phyloP scores from a whole-genome alignment of 2,113 vertebrate species.

The Butastur rufipennis region DNA sequence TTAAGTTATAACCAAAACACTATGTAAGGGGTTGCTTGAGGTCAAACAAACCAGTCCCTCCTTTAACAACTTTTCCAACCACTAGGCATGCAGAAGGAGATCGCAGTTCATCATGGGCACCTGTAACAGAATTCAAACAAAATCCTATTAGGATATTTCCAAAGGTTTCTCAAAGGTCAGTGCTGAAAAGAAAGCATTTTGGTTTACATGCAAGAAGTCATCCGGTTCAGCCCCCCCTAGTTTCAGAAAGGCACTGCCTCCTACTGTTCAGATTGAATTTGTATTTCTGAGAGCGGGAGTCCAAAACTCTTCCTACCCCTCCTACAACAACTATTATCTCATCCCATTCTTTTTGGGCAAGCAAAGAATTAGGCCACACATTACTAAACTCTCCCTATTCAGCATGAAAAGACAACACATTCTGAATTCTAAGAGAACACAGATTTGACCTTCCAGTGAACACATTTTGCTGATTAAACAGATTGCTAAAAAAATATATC shows the following conservation, averaged over 20 bases:
- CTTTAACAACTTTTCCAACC: conserved; percentile 92
- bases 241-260: conserved; percentile 2
- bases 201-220: neutral
- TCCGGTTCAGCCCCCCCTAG: neutral
- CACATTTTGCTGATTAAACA: neutral
- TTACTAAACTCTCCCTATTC: neutral
- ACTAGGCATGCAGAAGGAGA: conserved; percentile 94
- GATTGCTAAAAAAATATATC: neutral
- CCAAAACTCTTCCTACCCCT: neutral
- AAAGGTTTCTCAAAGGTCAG: neutral
- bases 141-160: neutral
- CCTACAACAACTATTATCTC: neutral
- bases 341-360: neutral
- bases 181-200: neutral
- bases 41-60: conserved; percentile 94
- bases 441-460: neutral
- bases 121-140: conserved; percentile 63
- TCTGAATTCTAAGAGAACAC: neutral
- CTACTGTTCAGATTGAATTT: neutral
- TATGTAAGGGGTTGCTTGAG: conserved; percentile 92
- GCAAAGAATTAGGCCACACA: neutral
- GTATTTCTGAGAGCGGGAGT: neutral
- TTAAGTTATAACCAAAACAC: neutral
- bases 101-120: conserved; percentile 82
- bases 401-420: neutral